Base-by-base conservation (phyloP, 2,797 vertebrate species). In the Manis crassicaudata region DNA sequence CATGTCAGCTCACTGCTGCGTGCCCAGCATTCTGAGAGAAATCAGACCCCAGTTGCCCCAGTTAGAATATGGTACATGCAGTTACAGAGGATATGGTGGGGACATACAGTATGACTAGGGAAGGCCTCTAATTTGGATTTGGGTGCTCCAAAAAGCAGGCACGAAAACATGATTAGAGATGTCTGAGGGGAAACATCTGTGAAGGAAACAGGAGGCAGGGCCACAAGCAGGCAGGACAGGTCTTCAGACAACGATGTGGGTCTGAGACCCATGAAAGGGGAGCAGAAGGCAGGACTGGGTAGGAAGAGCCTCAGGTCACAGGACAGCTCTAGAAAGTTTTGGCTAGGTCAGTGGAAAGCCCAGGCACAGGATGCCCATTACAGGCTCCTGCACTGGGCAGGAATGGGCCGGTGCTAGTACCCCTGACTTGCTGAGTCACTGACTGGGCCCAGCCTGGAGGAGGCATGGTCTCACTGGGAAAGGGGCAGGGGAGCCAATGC, bases 381-480 rank as follows among this genome's bases (percentile, higher is more conserved):
- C 12, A 46, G 56, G 16, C 3, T 12, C 27, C 4, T 5, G 1
- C 27, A 3, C 1, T 25, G 63, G 27, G 2, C 63, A 81, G 29
- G 23, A 68, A 9, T 0, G 54, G 14, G 14, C 83, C 58, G 35
- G 77, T 4, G 20, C 25, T 3, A 0, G 27, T 5, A 1, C 32
- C n/a, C 21, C 27, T 52, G 65, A 56, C 62, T 7, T 85, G 27
- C 75, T 17, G n/a, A 18, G 27, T n/a, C 40, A 29, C 18, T 3
- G 18, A 7, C 65, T 11, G 25, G 50, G n/a, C 63, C 23, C 18
- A 46, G 20, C 43, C 50, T 20, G 85, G 25, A 54, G 72, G 58
- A 67, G 35, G 23, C 1, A 0, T 2, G 2, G 27, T 50, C 21
- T 91, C 43, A 18, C 87, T 21, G 43, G 6, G 70, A 70, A 29